Base-by-base conservation (phyloP, 2,113 vertebrate genomes). In the Ariopsis seemanni region DNA sequence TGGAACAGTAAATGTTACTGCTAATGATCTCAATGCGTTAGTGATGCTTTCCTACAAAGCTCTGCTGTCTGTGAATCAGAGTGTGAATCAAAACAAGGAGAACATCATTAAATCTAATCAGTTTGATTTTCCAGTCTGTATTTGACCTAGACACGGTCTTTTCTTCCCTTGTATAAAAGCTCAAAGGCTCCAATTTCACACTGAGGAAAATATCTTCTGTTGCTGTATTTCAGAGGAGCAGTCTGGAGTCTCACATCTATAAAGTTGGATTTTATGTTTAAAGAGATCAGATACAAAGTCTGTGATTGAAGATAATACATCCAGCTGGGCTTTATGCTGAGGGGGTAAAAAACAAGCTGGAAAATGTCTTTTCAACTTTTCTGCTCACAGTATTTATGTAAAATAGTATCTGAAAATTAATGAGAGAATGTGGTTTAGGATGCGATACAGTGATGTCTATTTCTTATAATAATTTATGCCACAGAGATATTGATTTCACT, bases 311-410 rank as follows among this genome's bases (percentile, higher is more conserved):
- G 53, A 88, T 77, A 82, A 86, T 55, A n/a, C 34, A 20, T 25
- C 75, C 78, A 57, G 27, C 67, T 25, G 69, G n/a, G 63, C 14
- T 62, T 74, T 50, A 63, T 52, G 58, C 50, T 30, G 50, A 55
- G 42, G 25, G 27, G 48, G n/a, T 7, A 62, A 62, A 60, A 5
- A 78, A 15, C 50, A 79, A 55, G 62, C 34, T 17, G n/a, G 10
- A 57, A 42, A 72, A 42, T 42, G 6, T 60, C 10, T 55, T 60
- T 50, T 67, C 58, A 34, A 75, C 22, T 12, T 62, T 63, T 50
- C 34, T 72, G 27, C 60, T 79, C 65, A 67, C 5, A 82, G 65
- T 82, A 78, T 80, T 89, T 81, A 75, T 72, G 15, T 78, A 57
- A 12, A 83, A 79, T 63, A 89, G 42, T 87, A 48, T 25, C 67